Conservation (phyloP, 2,797 vertebrate genomes). For the Rhynchonycteris naso region DNA sequence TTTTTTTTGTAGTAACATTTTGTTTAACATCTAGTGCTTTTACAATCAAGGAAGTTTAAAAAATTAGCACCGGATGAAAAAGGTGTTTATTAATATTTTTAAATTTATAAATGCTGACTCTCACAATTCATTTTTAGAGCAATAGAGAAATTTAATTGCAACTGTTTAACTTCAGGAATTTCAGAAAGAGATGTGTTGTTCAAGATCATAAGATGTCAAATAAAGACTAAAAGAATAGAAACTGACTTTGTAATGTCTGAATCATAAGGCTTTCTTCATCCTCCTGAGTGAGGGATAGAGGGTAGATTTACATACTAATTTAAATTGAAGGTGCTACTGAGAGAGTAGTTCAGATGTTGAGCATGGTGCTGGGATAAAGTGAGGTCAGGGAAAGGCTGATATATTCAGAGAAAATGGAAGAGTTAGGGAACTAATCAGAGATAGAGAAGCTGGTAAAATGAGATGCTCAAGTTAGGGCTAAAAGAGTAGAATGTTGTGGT, state of each 20-base stretch:
- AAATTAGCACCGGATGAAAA: slow-evolving; percentile 47
- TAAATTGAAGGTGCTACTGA: neutral
- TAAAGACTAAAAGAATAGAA: slow-evolving; percentile 48
- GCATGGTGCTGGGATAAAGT: neutral
- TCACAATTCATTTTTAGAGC: slow-evolving; percentile 61
- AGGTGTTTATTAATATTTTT: neutral
- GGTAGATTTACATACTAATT: neutral
- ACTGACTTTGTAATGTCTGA: neutral
- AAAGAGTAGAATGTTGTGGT: neutral
- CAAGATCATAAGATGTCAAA: neutral
- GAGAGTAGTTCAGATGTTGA: neutral
- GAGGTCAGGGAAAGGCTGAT: neutral
- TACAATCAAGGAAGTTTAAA: slow-evolving; percentile 69
- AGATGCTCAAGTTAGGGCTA: neutral
- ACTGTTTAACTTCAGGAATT: slow-evolving; percentile 41
- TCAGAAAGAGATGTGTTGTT: slow-evolving; percentile 26
- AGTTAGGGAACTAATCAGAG: neutral
- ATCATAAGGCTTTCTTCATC: neutral
- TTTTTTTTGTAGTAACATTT: slow-evolving; percentile 64
- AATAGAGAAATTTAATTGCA: slow-evolving; percentile 12
- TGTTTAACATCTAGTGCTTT: slow-evolving; percentile 56
- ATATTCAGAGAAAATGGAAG: neutral
- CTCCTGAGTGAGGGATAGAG: slow-evolving; percentile 20
- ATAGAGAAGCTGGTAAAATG: neutral
- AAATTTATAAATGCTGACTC: slow-evolving; percentile 59